phyloP scores from a whole-genome alignment of 1,140 invertebrate genomes.

The Ceratina calcarata region DNA sequence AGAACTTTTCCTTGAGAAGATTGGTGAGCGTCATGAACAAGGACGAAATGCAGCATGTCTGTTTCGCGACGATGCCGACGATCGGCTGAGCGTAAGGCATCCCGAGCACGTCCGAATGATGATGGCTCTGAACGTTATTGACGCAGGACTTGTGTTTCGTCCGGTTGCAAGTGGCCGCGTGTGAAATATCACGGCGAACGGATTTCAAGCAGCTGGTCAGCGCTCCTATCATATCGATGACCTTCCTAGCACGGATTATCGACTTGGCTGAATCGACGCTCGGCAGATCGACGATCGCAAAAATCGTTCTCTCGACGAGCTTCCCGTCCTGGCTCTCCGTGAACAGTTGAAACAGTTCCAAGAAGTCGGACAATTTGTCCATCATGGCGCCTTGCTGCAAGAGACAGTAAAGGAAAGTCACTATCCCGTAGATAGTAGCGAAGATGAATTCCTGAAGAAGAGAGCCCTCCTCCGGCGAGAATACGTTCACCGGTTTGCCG shows the following conservation, averaged over 20 bases:
- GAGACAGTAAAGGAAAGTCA: constrained; percentile 83
- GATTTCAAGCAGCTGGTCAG: constrained; percentile 82
- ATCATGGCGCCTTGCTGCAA: constrained; percentile 80
- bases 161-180: constrained; percentile 80
- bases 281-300: constrained; percentile 81
- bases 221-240: constrained; percentile 82
- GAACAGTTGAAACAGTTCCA: constrained; percentile 83
- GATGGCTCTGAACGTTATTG: constrained; percentile 77
- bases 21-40: constrained; percentile 82
- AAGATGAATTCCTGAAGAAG: constrained; percentile 83
- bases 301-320: constrained; percentile 82
- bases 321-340: constrained; percentile 82
- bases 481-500: constrained; percentile 61
- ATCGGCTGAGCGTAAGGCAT: constrained; percentile 69
- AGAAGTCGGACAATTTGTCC: constrained; percentile 83
- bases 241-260: constrained; percentile 79
- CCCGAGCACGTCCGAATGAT: constrained; percentile 83
- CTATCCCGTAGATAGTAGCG: constrained; percentile 82
- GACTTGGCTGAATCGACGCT: constrained; percentile 75
- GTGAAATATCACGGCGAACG: constrained; percentile 81
- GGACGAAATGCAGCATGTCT: constrained; percentile 81
- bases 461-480: constrained; percentile 72
- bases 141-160: constrained; percentile 80
- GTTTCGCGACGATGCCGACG: constrained; percentile 60
- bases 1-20: constrained; percentile 78